A percentile compares a stretch with the other conserved stretches of the same genome.
Conservation (phyloP, 1,140 invertebrate species). For the Aphidius gifuensis region DNA sequence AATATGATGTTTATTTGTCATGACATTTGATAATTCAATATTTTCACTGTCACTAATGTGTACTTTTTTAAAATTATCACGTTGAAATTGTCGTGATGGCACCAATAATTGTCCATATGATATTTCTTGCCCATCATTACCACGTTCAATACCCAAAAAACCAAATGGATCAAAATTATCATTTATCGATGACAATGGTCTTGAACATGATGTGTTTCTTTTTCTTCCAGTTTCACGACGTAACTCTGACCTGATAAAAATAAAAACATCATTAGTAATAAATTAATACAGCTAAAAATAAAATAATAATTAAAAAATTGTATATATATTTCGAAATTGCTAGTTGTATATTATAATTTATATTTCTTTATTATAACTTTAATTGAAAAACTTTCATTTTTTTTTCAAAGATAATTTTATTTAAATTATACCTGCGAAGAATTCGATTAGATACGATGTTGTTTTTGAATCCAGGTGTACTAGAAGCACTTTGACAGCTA, state of each 20-base stretch:
- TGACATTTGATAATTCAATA: conserved; percentile 52
- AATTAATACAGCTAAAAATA: conserved; percentile 24
- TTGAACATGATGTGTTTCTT: conserved; percentile 74
- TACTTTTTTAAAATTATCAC: conserved; percentile 46
- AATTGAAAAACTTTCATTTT: not conserved
- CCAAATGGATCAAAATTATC: conserved; percentile 83
- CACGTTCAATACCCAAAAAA: conserved; percentile 75
- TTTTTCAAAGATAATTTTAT: not conserved
- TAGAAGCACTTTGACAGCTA: conserved; percentile 34
- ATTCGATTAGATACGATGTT: conserved; percentile 36
- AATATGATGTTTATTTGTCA: conserved; percentile 57
- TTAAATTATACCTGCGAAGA: conserved; percentile 35
- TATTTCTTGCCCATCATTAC: conserved; percentile 82
- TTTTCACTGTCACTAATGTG: conserved; percentile 57
- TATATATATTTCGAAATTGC: not conserved
- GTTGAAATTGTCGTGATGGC: conserved; percentile 64
- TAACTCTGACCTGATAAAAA: conserved; percentile 61
- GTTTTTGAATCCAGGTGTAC: conserved; percentile 37
- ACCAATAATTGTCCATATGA: conserved; percentile 83
- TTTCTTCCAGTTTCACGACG: conserved; percentile 74
- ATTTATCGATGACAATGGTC: conserved; percentile 79
- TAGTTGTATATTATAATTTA: too few relatives aligned
- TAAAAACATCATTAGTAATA: conserved; percentile 7
- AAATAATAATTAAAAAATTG: not conserved
- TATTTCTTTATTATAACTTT: too few relatives aligned